Evolutionary conservation across 2,113 vertebrate species (phyloP).

Genomic region (Dissostichus mawsoni): DNA sequence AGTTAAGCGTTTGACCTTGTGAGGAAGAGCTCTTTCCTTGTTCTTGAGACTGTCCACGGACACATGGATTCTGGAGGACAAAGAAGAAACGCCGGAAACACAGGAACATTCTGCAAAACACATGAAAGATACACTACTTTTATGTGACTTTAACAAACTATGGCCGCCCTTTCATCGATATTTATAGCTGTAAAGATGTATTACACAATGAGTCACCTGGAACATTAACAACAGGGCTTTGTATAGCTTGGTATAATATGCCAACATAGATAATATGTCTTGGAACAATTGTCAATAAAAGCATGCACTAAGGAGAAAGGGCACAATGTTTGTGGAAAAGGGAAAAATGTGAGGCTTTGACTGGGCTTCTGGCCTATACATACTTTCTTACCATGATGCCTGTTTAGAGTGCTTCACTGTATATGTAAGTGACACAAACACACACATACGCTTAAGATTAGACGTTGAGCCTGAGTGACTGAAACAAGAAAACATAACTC

Average conservation of each 20-base stretch:
- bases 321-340: conserved; percentile 18
- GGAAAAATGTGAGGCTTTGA: conserved; percentile 49
- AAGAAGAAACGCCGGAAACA: conserved; percentile 63
- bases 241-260: conserved; percentile 37
- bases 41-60: conserved; percentile 83
- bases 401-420: conserved; percentile 17
- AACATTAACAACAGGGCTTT: conserved; percentile 13
- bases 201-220: neutral
- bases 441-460: conserved; percentile 64
- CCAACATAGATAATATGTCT: conserved; percentile 58
- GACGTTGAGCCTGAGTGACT: conserved; percentile 73
- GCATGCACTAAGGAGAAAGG: conserved; percentile 18
- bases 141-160: neutral
- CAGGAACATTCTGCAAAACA: neutral
- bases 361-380: conserved; percentile 53
- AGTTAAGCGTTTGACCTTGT: conserved; percentile 90
- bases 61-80: conserved; percentile 63
- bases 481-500: conserved; percentile 74
- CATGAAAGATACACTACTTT: neutral
- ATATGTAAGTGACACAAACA: conserved; percentile 44
- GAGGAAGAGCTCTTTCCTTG: conserved; percentile 85
- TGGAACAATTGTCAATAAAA: conserved; percentile 66
- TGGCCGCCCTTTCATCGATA: neutral
- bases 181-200: neutral
- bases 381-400: conserved; percentile 47